A percentile compares a stretch with the other conserved stretches of the same genome.
phyloP scores from a whole-genome alignment of 2,888 invertebrate species.

The Pecten maximus region DNA sequence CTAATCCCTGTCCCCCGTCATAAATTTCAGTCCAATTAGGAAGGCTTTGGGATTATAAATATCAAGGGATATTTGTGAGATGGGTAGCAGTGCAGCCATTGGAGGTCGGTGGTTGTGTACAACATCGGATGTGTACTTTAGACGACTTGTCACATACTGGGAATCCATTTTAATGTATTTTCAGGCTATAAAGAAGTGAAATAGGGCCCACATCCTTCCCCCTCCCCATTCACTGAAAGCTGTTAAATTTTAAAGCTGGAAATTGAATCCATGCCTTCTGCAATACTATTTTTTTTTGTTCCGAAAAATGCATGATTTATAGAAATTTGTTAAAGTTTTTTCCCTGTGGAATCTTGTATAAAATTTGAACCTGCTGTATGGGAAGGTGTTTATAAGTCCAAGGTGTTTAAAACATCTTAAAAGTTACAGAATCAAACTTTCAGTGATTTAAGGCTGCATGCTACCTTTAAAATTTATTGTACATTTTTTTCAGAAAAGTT shows the following conservation, averaged over 20 bases:
- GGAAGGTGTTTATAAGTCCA: not conserved
- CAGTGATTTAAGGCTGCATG: not conserved
- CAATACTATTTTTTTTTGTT: not conserved
- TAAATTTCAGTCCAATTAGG: slow-evolving; percentile 13
- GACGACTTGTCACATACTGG: not conserved
- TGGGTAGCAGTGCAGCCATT: not conserved
- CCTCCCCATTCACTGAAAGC: slow-evolving; percentile 1
- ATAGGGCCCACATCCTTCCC: not conserved
- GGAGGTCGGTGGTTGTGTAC: not conserved
- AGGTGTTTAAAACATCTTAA: no score
- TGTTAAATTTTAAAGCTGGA: slow-evolving; percentile 30
- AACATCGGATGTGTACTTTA: not conserved
- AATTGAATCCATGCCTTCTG: not conserved
- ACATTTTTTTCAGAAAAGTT: not conserved
- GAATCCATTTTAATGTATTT: slow-evolving; percentile 28
- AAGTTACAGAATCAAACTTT: no score
- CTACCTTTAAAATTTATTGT: not conserved
- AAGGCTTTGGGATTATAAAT: slow-evolving; percentile 4
- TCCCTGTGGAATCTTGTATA: not conserved
- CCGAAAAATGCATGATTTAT: not conserved
- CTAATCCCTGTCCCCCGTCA: not conserved
- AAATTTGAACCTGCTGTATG: not conserved
- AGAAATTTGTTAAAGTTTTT: not conserved
- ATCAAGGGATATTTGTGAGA: not conserved
- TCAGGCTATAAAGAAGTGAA: not conserved